Evolutionary conservation across 2,888 invertebrate species (phyloP).

Genomic region (Drosophila hamatofila): DNA sequence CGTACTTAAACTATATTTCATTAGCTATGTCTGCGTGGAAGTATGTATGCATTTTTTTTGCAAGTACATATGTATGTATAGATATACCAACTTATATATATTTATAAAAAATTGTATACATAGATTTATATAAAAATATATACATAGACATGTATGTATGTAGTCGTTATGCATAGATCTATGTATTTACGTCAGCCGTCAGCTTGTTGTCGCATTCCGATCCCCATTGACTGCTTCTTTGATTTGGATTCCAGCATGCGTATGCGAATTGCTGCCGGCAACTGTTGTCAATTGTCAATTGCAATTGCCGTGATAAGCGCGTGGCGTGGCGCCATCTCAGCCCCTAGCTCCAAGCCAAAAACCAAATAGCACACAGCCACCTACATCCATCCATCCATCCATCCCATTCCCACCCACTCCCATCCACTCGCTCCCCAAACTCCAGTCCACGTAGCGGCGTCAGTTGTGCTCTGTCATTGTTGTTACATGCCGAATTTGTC

Average conservation of each 20-base stretch:
- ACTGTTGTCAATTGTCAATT: slow-evolving; percentile 64
- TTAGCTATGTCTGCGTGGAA: no score
- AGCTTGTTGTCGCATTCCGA: slow-evolving; percentile 15
- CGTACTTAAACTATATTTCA: no score
- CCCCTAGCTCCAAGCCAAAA: background rate
- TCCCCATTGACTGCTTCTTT: slow-evolving; percentile 10
- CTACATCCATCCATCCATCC: background rate
- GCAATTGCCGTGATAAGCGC: slow-evolving; percentile 32
- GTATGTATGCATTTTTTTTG: no score
- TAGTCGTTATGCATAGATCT: background rate
- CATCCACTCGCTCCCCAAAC: no score
- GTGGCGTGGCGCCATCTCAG: slow-evolving; percentile 2
- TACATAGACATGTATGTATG: background rate
- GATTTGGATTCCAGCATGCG: slow-evolving; percentile 31
- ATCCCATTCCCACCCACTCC: background rate
- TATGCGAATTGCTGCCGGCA: slow-evolving; percentile 53
- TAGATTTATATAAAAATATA: no score
- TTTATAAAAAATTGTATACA: no score
- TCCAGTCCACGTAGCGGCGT: background rate
- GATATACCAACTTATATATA: no score
- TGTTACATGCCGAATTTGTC: slow-evolving; percentile 77
- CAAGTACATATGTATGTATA: no score
- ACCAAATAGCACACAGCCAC: background rate
- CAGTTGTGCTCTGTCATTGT: slow-evolving; percentile 55
- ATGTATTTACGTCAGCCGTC: background rate